Base-by-base conservation (phyloP, 2,113 vertebrate genomes). In the Leptosomus discolor region DNA sequence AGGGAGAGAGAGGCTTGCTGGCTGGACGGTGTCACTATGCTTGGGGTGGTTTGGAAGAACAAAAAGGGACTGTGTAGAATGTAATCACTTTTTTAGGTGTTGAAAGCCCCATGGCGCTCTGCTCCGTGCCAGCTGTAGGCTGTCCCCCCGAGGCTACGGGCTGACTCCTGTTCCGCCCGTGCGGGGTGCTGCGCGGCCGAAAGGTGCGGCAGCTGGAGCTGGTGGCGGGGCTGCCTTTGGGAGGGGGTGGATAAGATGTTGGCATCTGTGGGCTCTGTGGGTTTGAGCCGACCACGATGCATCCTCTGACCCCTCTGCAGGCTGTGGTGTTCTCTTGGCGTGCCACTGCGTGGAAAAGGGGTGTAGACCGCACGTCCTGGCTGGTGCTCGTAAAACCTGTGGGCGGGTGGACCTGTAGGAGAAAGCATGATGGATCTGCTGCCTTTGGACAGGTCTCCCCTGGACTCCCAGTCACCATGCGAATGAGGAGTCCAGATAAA, bases 341-440 rank as follows among this genome's bases (percentile, higher is more conserved):
- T 32, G 18, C 23, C 16, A 67, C 36, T 78, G 8, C 5, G 0
- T 51, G 30, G 60, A 45, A 30, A 37, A 51, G n/a, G 50, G 77
- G 37, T 53, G 29, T 29, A n/a, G 88, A 61, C 5, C 0, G 0
- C 27, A 22, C 0, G 0, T 46, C 43, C 60, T 80, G 18, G 23
- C 45, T 84, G 88, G 14, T 73, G 39, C 39, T 91, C 61, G 24
- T 73, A 37, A 78, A 90, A 58, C 70, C 45, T 71, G n/a, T 64
- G 30, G 16, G 23, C 43, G 48, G 9, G 6, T 89, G 61, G 45
- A 76, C 58, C 48, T 77, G 4, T 80, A 23, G 54, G 58, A 69
- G 23, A 74, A 78, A 56, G 9, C 9, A 48, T 46, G 29, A 36
- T 45, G 21, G 4, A 5, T 30, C 77, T 76, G 13, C 15, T 76